Evolutionary conservation across 2,797 vertebrate genomes (phyloP).

Genomic region (Cuniculus paca): DNA sequence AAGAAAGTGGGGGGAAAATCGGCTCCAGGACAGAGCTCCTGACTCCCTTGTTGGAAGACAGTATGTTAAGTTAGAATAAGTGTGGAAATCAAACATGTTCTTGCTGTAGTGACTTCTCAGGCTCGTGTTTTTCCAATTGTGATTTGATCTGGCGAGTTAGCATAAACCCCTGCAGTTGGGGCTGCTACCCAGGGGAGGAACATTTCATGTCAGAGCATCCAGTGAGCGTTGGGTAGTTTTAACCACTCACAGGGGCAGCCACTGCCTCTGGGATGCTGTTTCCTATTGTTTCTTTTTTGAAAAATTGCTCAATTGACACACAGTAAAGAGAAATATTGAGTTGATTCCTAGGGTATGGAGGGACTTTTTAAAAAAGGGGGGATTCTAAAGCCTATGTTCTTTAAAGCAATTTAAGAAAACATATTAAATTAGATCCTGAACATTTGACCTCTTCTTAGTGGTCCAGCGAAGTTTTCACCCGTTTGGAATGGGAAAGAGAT

Average conservation of each 20-base stretch:
- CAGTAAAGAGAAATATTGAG: constrained; percentile 65
- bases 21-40: not conserved
- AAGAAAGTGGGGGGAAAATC: not conserved
- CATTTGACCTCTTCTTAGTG: constrained; percentile 63
- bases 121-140: not conserved
- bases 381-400: constrained; percentile 70
- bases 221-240: not conserved
- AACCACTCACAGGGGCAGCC: constrained; percentile 1
- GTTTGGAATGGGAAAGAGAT: constrained; percentile 60
- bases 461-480: constrained; percentile 75
- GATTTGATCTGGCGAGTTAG: constrained; percentile 14
- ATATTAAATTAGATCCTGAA: constrained; percentile 21
- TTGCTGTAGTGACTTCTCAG: not conserved
- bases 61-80: not conserved
- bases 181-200: not conserved
- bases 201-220: not conserved
- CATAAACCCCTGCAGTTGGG: not conserved
- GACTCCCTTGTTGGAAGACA: not conserved
- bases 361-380: constrained; percentile 72
- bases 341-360: constrained; percentile 67
- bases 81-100: not conserved
- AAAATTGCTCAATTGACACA: constrained; percentile 75
- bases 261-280: not conserved
- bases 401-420: constrained; percentile 68
- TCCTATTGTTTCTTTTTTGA: constrained; percentile 44